Conservation (phyloP, 2,113 vertebrate genomes). For the Triplophysa dalaica region DNA sequence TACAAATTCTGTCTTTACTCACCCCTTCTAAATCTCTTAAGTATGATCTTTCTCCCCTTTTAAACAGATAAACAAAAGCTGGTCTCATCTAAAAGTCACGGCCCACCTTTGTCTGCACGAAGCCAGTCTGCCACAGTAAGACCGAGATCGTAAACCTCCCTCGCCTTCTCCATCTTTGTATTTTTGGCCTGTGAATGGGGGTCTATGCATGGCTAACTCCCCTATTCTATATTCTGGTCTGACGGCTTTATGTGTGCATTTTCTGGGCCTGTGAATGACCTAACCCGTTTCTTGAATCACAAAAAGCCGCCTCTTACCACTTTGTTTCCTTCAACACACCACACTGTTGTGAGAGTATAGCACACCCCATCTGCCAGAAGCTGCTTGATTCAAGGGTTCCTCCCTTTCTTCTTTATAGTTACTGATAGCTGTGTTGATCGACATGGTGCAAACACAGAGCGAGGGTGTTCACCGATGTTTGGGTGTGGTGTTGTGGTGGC, state of each 20-base stretch:
- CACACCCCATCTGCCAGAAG: background rate
- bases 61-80: slow-evolving; percentile 84
- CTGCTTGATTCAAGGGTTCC: background rate
- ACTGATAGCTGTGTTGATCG: slow-evolving; percentile 2
- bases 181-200: slow-evolving; percentile 55
- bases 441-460: background rate
- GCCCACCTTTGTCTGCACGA: slow-evolving; percentile 72
- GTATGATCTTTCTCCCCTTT: slow-evolving; percentile 27
- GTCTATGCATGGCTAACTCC: slow-evolving; percentile 52
- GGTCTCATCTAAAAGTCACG: slow-evolving; percentile 69
- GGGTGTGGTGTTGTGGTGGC: slow-evolving; percentile 30
- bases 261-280: slow-evolving; percentile 62
- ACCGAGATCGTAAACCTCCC: slow-evolving; percentile 44
- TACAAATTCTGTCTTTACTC: too few species aligned
- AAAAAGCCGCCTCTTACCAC: slow-evolving; percentile 54
- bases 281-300: slow-evolving; percentile 56
- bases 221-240: slow-evolving; percentile 22
- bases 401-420: background rate
- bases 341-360: background rate
- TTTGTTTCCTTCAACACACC: slow-evolving; percentile 50
- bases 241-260: slow-evolving; percentile 31
- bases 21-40: too few species aligned
- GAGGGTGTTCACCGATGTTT: background rate
- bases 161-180: slow-evolving; percentile 52
- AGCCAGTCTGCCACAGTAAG: slow-evolving; percentile 85